Conservation (phyloP, 2,797 vertebrate genomes). For the Melanogrammus aeglefinus region DNA sequence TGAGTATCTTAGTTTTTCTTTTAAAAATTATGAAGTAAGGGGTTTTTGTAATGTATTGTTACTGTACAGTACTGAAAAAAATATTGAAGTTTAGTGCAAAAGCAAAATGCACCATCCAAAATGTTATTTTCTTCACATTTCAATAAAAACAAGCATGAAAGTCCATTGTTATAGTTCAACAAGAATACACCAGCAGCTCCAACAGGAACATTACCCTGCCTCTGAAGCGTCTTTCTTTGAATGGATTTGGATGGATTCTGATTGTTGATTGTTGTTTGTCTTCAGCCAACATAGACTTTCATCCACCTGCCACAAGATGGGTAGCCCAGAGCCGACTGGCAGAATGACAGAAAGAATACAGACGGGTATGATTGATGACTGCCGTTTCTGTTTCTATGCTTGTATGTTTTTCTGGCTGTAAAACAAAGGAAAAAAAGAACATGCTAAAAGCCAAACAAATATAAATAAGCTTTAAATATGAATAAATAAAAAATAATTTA, state of each 20-base stretch:
- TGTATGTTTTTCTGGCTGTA: slow-evolving; percentile 28
- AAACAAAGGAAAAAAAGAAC: neutral
- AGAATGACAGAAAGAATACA: slow-evolving; percentile 23
- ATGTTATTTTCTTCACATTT: slow-evolving; percentile 22
- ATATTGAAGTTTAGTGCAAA: neutral
- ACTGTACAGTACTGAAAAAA: neutral
- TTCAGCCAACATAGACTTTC: slow-evolving; percentile 50
- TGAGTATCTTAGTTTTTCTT: neutral
- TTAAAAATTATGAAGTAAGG: neutral
- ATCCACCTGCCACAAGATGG: slow-evolving; percentile 36
- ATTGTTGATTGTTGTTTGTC: slow-evolving; percentile 45
- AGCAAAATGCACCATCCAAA: slow-evolving; percentile 3
- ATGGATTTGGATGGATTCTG: slow-evolving; percentile 4
- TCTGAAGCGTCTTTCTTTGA: slow-evolving; percentile 19
- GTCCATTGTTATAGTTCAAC: neutral
- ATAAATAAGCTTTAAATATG: neutral
- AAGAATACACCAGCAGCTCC: neutral
- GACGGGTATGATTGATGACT: slow-evolving; percentile 35
- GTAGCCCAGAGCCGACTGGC: slow-evolving; percentile 39
- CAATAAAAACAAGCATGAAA: slow-evolving; percentile 12
- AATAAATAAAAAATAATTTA: neutral
- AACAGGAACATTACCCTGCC: neutral
- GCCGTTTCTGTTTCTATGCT: slow-evolving; percentile 29
- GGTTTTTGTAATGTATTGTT: neutral
- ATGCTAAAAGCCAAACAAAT: neutral